Evolutionary conservation across 2,888 invertebrate genomes (phyloP).

Genomic region (Mythimna albipuncta): DNA sequence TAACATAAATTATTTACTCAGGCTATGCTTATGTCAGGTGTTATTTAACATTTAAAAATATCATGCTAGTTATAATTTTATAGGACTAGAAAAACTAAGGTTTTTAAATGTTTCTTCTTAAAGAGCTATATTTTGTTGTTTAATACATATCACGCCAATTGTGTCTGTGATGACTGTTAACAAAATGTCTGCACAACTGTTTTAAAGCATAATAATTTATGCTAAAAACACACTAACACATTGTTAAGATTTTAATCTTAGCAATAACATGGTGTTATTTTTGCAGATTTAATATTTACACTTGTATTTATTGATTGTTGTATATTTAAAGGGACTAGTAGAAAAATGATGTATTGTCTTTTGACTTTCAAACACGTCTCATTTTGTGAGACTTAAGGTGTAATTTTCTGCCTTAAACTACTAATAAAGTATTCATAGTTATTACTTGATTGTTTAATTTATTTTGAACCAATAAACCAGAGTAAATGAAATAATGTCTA

Average conservation of each 20-base stretch:
- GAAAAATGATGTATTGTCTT: constrained; percentile 50
- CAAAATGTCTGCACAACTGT: constrained; percentile 55
- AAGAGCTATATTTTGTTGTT: constrained; percentile 40
- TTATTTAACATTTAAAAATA: constrained; percentile 37
- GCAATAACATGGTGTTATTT: constrained; percentile 51
- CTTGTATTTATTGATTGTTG: constrained; percentile 66
- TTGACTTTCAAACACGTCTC: constrained; percentile 57
- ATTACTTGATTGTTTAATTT: constrained; percentile 41
- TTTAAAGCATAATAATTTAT: constrained; percentile 17
- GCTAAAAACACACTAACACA: too few species aligned
- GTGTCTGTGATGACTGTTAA: constrained; percentile 56
- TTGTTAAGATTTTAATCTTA: constrained; percentile 25
- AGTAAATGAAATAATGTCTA: neutral
- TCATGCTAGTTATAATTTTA: constrained; percentile 31
- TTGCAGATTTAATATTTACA: constrained; percentile 59
- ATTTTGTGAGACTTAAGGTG: constrained; percentile 52
- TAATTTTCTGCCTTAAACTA: constrained; percentile 61
- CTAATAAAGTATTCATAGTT: constrained; percentile 66
- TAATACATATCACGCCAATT: constrained; percentile 61
- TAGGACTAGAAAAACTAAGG: constrained; percentile 31
- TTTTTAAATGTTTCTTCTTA: constrained; percentile 26
- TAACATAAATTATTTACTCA: constrained; percentile 33
- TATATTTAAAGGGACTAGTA: constrained; percentile 52
- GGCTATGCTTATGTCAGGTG: constrained; percentile 46
- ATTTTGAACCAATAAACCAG: neutral